Base-by-base conservation (phyloP, 1,140 invertebrate species). In the Drosophila subpulchrella region DNA sequence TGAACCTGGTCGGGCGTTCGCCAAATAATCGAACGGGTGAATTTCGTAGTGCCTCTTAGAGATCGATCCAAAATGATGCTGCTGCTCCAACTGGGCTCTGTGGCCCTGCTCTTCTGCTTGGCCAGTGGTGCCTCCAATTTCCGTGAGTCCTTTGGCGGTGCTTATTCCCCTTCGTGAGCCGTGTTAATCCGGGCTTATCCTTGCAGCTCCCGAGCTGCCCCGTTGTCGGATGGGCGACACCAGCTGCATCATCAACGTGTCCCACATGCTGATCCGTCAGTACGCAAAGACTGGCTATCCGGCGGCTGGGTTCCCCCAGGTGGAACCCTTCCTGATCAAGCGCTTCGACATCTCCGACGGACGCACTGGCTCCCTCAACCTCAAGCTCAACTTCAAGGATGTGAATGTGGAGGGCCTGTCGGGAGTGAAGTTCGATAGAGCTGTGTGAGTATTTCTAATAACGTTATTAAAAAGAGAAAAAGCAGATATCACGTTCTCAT, bases 1-100 rank as follows among this genome's bases (percentile, higher is more conserved):
- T 91, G 90, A 91, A 91, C 90, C 82, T 89, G 90, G 83, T 80
- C 84, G 81, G 79, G 85, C 83, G 82, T 81, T 91, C 81, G 84
- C 84, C 68, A 84, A 89, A 74, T 66, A 27, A 57, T 55, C 46
- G 58, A 51, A 48, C 47, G 63, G 51, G 58, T 60, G 53, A 65
- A 48, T 36, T 74, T 73, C 30, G 46, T n/a, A 41, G 34, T 36
- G 17, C 48, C 30, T 39, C 12, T 42, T 7, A 39, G 41, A 5
- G n/a, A 50, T 12, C n/a, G 12, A 10, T 39, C 27, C 53, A 27
- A 67, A 24, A 89, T 62, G 32, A 54, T 79, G 73, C 73, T 89
- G 30, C 47, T 78, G 30, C 47, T 80, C 47, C 59, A 67, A 41
- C 53, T 91, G 32, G 62, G 77, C 51, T 70, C 38, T 46, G 20